Evolutionary conservation across 2,113 vertebrate genomes (phyloP).

Genomic region (Myrmecobius fasciatus): DNA sequence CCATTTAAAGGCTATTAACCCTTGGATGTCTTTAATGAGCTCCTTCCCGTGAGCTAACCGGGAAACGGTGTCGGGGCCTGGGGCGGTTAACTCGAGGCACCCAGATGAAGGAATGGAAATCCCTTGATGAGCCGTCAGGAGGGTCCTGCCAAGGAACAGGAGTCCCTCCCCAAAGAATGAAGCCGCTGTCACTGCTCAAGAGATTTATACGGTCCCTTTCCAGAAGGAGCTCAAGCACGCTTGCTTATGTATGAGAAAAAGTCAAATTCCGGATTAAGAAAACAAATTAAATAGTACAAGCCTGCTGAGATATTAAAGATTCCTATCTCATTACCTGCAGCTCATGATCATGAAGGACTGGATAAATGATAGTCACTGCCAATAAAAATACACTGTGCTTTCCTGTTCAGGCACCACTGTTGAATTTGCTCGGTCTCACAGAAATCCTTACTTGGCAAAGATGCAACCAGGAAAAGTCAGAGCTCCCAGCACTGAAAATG

Average conservation of each 20-base stretch:
- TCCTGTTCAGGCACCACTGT: slow-evolving; percentile 21
- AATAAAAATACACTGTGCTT: neutral
- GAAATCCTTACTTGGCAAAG: neutral
- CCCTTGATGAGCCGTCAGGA: neutral
- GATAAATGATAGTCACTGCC: slow-evolving; percentile 22
- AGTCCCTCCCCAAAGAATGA: slow-evolving; percentile 15
- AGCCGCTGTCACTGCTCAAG: neutral
- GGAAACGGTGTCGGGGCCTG: neutral
- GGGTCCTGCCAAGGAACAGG: neutral
- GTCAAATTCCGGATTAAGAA: neutral
- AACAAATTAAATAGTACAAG: slow-evolving; percentile 30
- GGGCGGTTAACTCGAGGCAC: neutral
- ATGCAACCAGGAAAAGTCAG: fast-evolving
- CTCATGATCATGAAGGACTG: slow-evolving; percentile 26
- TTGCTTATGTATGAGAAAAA: neutral
- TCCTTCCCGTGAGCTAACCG: neutral
- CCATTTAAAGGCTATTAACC: slow-evolving; percentile 47
- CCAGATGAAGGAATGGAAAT: neutral
- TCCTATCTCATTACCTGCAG: slow-evolving; percentile 2
- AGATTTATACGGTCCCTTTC: neutral
- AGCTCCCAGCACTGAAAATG: neutral
- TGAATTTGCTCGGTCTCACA: slow-evolving; percentile 13
- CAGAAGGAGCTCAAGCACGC: neutral
- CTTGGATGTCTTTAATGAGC: slow-evolving; percentile 24
- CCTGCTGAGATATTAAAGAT: slow-evolving; percentile 11